Conservation (phyloP, 2,797 vertebrate genomes). For the Lutjanus campechanus region DNA sequence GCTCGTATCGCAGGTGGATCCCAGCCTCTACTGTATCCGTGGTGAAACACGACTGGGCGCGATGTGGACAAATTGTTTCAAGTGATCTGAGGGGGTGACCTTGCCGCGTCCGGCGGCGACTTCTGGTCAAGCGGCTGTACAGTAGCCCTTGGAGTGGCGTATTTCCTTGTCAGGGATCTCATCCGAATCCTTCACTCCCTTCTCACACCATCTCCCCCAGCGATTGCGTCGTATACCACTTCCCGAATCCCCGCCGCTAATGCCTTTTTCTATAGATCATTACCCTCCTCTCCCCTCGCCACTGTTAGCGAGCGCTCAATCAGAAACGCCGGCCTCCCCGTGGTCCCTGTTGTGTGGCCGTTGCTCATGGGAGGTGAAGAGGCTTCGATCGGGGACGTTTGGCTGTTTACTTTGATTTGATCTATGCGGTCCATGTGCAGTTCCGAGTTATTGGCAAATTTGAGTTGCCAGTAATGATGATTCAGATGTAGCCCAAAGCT, state of each 20-base stretch:
- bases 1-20: constrained; percentile 4
- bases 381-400: constrained; percentile 58
- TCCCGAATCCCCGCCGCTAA: constrained; percentile 72
- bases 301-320: constrained; percentile 79
- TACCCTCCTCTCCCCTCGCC: constrained; percentile 71
- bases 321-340: constrained; percentile 65
- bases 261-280: constrained; percentile 83
- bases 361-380: constrained; percentile 65
- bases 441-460: constrained; percentile 65
- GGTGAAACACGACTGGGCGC: constrained; percentile 33
- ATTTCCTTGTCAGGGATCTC: constrained; percentile 68
- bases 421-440: constrained; percentile 52
- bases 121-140: constrained; percentile 44
- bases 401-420: constrained; percentile 77
- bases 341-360: constrained; percentile 61
- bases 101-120: constrained; percentile 18
- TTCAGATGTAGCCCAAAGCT: constrained; percentile 62
- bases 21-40: neutral
- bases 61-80: constrained; percentile 45
- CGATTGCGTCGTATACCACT: constrained; percentile 64
- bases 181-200: constrained; percentile 72
- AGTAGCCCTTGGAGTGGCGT: constrained; percentile 30
- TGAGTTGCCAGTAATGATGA: constrained; percentile 53
- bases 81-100: constrained; percentile 48
- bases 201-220: constrained; percentile 66